Conservation (phyloP, 2,113 vertebrate genomes). For the Axis porcinus region DNA sequence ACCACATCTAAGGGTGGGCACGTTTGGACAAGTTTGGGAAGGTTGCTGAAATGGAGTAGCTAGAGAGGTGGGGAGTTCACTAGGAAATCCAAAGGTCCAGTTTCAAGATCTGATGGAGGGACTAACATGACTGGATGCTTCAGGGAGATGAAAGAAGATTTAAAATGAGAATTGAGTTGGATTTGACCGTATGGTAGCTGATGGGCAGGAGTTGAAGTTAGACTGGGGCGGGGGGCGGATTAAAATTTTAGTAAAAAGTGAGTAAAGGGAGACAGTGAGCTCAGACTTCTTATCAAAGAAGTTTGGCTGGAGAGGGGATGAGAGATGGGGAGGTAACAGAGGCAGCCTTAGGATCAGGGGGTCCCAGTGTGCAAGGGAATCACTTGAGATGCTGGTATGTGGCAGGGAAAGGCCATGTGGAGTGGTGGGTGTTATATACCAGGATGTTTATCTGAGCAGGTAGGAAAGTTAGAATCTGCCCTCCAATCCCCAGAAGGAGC, state of each 20-base stretch:
- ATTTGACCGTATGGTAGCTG: not conserved
- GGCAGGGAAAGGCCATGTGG: not conserved
- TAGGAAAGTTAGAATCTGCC: not conserved
- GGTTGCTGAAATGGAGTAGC: not conserved
- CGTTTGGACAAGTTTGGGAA: not conserved
- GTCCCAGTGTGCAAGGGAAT: not conserved
- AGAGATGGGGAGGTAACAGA: not conserved
- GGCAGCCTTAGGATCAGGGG: too few relatives aligned
- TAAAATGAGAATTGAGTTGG: not conserved
- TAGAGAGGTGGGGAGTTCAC: not conserved
- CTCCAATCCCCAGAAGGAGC: not conserved
- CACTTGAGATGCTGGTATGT: not conserved
- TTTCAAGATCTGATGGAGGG: not conserved
- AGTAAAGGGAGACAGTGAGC: not conserved
- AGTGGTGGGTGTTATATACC: not conserved
- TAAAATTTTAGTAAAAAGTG: not conserved
- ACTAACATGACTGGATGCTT: not conserved
- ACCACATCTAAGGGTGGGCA: fast-evolving
- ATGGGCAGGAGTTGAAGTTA: not conserved
- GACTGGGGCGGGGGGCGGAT: not conserved
- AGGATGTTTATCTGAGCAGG: not conserved
- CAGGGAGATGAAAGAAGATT: not conserved
- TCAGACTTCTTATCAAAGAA: not conserved
- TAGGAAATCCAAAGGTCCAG: not conserved
- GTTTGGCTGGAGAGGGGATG: not conserved